These are phyloP conservation scores for Condylura cristata DNA, from an alignment of 2,113 vertebrate species.

Conservation along the genomic window DNA sequence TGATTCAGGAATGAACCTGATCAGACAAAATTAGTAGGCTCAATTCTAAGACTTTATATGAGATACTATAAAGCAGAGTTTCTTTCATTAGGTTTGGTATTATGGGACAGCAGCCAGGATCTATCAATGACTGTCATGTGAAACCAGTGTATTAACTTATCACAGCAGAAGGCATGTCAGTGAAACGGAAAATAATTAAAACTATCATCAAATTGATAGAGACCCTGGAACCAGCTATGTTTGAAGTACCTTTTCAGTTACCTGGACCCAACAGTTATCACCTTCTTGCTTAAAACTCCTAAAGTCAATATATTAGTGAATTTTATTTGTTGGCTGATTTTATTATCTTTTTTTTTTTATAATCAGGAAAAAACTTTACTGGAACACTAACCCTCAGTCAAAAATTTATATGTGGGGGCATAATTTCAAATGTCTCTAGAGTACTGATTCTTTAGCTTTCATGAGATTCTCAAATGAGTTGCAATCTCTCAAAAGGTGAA, in stretches of 20 bases:
- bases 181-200: neutral
- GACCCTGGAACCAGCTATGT: neutral
- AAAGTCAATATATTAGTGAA: neutral
- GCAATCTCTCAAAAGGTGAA: neutral
- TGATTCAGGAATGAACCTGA: neutral
- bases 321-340: neutral
- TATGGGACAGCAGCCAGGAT: no score
- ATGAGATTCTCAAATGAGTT: neutral
- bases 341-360: neutral
- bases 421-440: conserved; percentile 6
- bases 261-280: neutral
- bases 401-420: neutral
- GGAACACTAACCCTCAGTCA: neutral
- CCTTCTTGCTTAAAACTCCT: neutral
- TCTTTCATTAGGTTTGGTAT: neutral
- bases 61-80: neutral
- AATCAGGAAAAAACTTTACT: neutral
- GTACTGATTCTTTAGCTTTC: neutral
- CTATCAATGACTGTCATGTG: neutral
- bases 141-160: neutral
- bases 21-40: neutral
- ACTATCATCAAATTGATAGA: neutral
- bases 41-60: neutral
- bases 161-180: neutral
- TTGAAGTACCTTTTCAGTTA: neutral